Conservation (phyloP, 2,113 vertebrate species). For the Oxygymnocypris stewartii region DNA sequence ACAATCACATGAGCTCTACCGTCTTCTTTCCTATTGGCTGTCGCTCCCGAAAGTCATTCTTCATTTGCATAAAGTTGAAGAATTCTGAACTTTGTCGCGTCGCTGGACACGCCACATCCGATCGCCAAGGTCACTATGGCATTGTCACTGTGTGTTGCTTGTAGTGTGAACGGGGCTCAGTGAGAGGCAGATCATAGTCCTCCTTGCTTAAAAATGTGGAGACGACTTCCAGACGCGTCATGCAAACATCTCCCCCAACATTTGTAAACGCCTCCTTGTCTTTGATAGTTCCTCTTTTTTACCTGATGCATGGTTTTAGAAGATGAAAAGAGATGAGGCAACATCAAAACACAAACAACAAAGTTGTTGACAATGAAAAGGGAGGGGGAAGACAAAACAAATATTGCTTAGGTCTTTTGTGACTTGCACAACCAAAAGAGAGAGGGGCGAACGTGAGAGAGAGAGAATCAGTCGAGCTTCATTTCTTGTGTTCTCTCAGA, state of each 20-base stretch:
- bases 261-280: conserved; percentile 56
- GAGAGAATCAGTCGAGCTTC: conserved; percentile 37
- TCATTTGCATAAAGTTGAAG: too few species aligned
- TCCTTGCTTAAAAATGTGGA: background rate
- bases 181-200: background rate
- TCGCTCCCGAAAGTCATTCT: too few species aligned
- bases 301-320: conserved; percentile 49
- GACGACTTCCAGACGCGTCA: conserved; percentile 20
- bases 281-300: conserved; percentile 63
- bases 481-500: conserved; percentile 50
- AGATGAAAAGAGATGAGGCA: conserved; percentile 61
- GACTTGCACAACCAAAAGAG: conserved; percentile 45
- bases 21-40: too few species aligned
- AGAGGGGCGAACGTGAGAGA: background rate
- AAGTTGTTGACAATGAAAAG: conserved; percentile 58
- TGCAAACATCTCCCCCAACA: conserved; percentile 39
- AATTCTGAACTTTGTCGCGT: too few species aligned
- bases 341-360: conserved; percentile 63
- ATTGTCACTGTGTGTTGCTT: too few species aligned
- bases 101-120: too few species aligned
- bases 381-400: conserved; percentile 58
- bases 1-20: too few species aligned
- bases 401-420: conserved; percentile 59
- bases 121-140: too few species aligned
- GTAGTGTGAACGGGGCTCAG: background rate